Evolutionary conservation across 53 echinoderm and acorn worm genomes (phyloP).

Genomic region (Luidia sarsii): DNA sequence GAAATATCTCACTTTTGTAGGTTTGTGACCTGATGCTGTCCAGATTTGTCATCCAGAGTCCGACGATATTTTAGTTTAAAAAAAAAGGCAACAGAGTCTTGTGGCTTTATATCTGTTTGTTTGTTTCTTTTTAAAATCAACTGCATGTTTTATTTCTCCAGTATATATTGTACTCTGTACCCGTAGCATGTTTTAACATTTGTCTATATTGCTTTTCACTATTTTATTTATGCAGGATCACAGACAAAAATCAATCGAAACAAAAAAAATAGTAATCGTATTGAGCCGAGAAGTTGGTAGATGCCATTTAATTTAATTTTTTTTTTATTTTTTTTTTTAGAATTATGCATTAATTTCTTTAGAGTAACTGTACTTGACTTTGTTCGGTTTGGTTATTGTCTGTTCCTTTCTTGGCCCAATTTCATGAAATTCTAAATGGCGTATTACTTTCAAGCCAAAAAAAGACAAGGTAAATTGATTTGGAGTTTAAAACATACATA

Average conservation of each 20-base stretch:
- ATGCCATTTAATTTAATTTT: background rate
- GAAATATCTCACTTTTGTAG: too few species aligned
- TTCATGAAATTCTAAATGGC: too few species aligned
- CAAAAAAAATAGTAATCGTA: background rate
- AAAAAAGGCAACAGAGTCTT: too few species aligned
- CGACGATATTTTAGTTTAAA: too few species aligned
- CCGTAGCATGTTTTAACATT: slow-evolving; percentile 50
- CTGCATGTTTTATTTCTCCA: slow-evolving; percentile 43
- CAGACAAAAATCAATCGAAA: background rate
- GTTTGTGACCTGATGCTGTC: too few species aligned
- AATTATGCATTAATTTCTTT: slow-evolving; percentile 27
- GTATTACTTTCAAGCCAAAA: too few species aligned
- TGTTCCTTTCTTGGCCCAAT: too few species aligned
- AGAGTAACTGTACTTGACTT: slow-evolving; percentile 23
- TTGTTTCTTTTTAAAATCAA: background rate
- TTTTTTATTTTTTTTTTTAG: too few species aligned
- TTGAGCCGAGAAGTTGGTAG: background rate
- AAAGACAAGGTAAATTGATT: too few species aligned
- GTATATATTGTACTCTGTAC: slow-evolving; percentile 19
- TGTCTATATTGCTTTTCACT: slow-evolving; percentile 30
- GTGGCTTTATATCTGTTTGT: background rate
- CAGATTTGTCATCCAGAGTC: too few species aligned
- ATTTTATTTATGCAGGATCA: background rate
- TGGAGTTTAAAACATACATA: too few species aligned
- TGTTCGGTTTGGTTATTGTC: too few species aligned